Evolutionary conservation across 2,113 vertebrate species (phyloP).

Genomic region (Octodon degus): DNA sequence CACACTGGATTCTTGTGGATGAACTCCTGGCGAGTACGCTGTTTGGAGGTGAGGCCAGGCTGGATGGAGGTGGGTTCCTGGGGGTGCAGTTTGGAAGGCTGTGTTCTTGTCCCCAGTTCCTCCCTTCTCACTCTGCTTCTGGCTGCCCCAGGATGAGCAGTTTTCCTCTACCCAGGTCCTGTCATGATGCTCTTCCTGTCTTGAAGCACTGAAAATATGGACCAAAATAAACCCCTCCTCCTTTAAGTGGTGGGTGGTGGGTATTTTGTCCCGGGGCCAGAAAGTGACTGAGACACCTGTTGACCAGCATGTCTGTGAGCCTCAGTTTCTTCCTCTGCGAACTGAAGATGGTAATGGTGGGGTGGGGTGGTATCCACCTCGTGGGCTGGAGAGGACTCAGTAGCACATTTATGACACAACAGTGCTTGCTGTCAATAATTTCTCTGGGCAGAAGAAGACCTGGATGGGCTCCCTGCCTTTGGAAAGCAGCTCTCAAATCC

Average conservation of each 20-base stretch:
- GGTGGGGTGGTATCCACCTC: not conserved
- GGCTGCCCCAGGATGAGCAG: not conserved
- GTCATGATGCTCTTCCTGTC: not conserved
- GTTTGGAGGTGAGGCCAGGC: not conserved
- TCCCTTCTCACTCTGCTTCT: not conserved
- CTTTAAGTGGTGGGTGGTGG: not conserved
- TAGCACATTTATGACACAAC: not conserved
- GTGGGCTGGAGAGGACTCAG: not conserved
- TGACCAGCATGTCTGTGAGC: not conserved
- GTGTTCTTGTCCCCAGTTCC: not conserved
- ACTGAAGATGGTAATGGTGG: not conserved
- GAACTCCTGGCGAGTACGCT: not conserved
- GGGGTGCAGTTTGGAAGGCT: not conserved
- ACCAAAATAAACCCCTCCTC: not conserved
- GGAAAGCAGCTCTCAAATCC: not conserved
- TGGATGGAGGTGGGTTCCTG: not conserved
- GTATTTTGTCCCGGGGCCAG: not conserved
- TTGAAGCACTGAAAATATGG: not conserved
- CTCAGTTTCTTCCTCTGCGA: conserved; percentile 7
- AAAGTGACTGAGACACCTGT: not conserved
- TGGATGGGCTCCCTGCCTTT: not conserved
- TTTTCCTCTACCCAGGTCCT: not conserved
- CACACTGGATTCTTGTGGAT: not conserved
- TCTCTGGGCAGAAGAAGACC: not conserved
- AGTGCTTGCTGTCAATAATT: not conserved